A percentile compares a stretch with the other conserved stretches of the same genome.
phyloP scores from a whole-genome alignment of 2,113 vertebrate genomes.

The Rhinoderma darwinii region DNA sequence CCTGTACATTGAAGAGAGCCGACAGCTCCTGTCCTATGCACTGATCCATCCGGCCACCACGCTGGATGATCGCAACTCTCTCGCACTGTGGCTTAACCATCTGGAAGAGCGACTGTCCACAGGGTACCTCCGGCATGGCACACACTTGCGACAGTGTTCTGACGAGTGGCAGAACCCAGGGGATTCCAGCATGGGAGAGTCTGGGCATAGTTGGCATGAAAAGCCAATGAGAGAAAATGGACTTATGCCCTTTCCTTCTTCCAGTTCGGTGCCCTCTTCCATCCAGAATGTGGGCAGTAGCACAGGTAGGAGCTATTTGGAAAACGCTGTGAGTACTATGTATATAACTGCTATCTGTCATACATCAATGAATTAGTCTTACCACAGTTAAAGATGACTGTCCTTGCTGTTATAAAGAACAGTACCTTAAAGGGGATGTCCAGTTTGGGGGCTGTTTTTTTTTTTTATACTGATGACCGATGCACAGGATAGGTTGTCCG shows the following conservation, averaged over 20 bases:
- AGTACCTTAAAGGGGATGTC: too few species aligned
- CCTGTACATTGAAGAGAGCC: conserved; percentile 91
- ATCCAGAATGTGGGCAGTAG: conserved; percentile 79
- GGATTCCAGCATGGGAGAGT: conserved; percentile 78
- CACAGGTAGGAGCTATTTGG: conserved; percentile 71
- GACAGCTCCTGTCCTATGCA: conserved; percentile 92
- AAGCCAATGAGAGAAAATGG: conserved; percentile 87
- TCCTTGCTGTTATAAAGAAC: too few species aligned
- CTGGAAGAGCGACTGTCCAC: conserved; percentile 88
- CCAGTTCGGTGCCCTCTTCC: conserved; percentile 80
- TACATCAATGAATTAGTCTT: too few species aligned
- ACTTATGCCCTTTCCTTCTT: conserved; percentile 81
- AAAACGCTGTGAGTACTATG: neutral
- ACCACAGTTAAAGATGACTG: too few species aligned
- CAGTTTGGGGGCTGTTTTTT: too few species aligned
- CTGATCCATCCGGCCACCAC: conserved; percentile 96
- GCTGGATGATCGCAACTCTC: conserved; percentile 89
- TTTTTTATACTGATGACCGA: too few species aligned
- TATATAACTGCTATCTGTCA: too few species aligned
- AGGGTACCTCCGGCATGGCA: conserved; percentile 70
- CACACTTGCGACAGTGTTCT: conserved; percentile 84
- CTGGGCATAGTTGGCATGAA: conserved; percentile 83
- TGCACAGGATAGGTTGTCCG: too few species aligned
- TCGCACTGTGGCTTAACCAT: conserved; percentile 93
- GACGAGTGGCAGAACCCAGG: conserved; percentile 84